Evolutionary conservation across 1,140 invertebrate species (phyloP).

Genomic region (Zaprionus taronus): DNA sequence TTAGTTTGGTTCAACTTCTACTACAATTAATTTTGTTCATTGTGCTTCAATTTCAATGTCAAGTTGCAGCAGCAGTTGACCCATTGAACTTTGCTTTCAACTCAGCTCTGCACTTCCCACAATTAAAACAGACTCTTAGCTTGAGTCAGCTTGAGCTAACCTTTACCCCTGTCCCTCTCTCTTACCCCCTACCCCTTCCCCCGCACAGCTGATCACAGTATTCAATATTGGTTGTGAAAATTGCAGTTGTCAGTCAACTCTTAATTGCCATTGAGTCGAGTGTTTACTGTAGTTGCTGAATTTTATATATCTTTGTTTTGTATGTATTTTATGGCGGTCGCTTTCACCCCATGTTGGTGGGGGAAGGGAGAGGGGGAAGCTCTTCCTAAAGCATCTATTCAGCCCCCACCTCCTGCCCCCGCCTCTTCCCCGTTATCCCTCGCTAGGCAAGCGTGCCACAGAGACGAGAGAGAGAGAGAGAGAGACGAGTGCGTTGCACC

Average conservation of each 20-base stretch:
- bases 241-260: conserved; percentile 47
- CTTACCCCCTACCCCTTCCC: not conserved
- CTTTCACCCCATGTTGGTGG: conserved; percentile 51
- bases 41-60: conserved; percentile 19
- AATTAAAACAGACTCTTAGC: not conserved
- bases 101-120: not conserved
- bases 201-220: conserved; percentile 36
- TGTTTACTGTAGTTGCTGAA: conserved; percentile 36
- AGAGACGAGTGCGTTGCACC: conserved; percentile 41
- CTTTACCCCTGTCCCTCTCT: not conserved
- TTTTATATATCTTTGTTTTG: conserved; percentile 2
- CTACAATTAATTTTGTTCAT: not conserved
- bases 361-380: conserved; percentile 4
- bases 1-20: not conserved
- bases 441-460: conserved; percentile 71
- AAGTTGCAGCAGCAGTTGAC: conserved; percentile 21
- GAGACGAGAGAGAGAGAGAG: not conserved
- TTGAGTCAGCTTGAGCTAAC: not conserved
- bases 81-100: conserved; percentile 28
- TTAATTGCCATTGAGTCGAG: conserved; percentile 58
- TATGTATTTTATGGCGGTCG: conserved; percentile 40
- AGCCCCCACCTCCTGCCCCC: not conserved
- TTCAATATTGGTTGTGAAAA: conserved; percentile 47
- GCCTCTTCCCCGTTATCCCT: conserved; percentile 44
- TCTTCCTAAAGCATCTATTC: conserved; percentile 10